Conservation (phyloP, 2,113 vertebrate genomes). For the Paralichthys olivaceus region DNA sequence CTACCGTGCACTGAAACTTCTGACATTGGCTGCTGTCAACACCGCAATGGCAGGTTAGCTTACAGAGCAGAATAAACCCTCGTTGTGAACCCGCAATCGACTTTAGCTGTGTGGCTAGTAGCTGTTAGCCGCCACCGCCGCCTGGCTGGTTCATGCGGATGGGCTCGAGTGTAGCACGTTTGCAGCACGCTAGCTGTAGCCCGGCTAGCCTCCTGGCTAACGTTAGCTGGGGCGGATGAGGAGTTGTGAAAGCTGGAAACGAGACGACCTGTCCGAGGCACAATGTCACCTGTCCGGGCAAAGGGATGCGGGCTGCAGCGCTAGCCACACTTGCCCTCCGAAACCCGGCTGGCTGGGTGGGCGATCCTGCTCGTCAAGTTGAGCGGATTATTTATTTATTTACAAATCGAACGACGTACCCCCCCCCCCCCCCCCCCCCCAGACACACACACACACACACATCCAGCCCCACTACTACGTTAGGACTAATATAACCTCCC, state of each 20-base stretch:
- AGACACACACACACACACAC: too few relatives aligned
- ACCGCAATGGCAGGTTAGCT: background rate
- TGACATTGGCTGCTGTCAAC: slow-evolving; percentile 11
- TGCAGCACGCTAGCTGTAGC: slow-evolving; percentile 69
- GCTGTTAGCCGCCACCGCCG: slow-evolving; percentile 35
- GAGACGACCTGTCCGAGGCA: slow-evolving; percentile 52
- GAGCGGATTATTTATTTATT: slow-evolving; percentile 54
- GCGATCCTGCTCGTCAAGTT: slow-evolving; percentile 27
- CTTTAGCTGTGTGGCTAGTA: slow-evolving; percentile 24
- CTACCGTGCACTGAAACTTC: slow-evolving; percentile 42
- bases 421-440: too few relatives aligned
- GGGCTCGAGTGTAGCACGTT: slow-evolving; percentile 55
- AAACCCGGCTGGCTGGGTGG: slow-evolving; percentile 2
- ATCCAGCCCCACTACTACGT: slow-evolving; percentile 11
- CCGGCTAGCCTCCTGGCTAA: slow-evolving; percentile 65
- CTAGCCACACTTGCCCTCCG: background rate
- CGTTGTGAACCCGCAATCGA: slow-evolving; percentile 16
- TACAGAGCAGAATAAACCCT: background rate
- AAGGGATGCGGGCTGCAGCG: slow-evolving; percentile 22
- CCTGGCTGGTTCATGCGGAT: slow-evolving; percentile 27
- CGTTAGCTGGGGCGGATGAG: slow-evolving; percentile 50
- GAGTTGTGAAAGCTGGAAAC: slow-evolving; percentile 52
- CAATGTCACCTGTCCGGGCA: slow-evolving; percentile 70
- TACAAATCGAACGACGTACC: slow-evolving; percentile 49
- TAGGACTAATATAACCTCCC: slow-evolving; percentile 37